A percentile compares a stretch with the other conserved stretches of the same genome.
Conservation (phyloP, 2,888 invertebrate species). For the Atethmia centrago region DNA sequence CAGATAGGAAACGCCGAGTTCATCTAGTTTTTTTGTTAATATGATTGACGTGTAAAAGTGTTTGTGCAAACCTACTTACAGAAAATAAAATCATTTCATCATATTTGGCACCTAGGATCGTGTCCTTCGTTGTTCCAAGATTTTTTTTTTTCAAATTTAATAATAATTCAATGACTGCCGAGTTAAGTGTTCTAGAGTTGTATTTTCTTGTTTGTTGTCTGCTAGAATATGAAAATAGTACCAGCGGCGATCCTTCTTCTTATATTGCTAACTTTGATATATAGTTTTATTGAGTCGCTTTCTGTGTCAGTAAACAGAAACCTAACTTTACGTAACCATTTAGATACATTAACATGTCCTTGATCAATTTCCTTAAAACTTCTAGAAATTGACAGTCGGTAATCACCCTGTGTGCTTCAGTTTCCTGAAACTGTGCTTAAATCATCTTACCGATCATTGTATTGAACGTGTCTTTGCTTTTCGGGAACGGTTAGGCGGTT, state of each 20-base stretch:
- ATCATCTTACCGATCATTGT: not conserved
- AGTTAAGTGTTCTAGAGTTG: not conserved
- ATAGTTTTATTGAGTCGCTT: not conserved
- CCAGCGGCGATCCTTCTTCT: not conserved
- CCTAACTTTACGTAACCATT: not conserved
- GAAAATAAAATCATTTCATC: too few species aligned
- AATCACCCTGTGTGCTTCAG: not conserved
- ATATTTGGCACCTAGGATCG: constrained; percentile 3
- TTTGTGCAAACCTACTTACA: too few species aligned
- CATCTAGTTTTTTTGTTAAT: too few species aligned
- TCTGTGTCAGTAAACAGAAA: not conserved
- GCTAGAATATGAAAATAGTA: not conserved
- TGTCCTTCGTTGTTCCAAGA: not conserved
- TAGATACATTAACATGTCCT: not conserved
- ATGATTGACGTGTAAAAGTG: too few species aligned
- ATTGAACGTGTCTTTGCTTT: not conserved
- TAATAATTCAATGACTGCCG: not conserved
- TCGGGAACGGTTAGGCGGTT: not conserved
- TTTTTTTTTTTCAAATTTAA: not conserved
- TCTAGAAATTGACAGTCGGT: not conserved
- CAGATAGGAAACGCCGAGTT: too few species aligned
- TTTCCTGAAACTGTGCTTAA: not conserved
- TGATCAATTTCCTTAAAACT: not conserved
- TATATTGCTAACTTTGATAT: not conserved
- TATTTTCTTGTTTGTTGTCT: not conserved